phyloP scores from a whole-genome alignment of 2,888 invertebrate species.

The Drosophila fungiperda region DNA sequence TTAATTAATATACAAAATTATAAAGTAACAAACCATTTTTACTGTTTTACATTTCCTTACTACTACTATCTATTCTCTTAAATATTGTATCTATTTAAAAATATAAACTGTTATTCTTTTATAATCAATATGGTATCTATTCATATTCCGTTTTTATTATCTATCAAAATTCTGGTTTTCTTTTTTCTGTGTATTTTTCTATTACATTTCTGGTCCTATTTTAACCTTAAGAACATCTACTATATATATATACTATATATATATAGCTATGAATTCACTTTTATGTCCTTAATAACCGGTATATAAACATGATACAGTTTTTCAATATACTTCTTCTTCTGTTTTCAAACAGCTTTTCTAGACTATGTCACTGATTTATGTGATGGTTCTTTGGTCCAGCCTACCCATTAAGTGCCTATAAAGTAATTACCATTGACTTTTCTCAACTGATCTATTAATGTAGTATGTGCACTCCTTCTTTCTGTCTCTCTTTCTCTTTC shows the following conservation, averaged over 20 bases:
- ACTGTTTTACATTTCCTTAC: constrained; percentile 10
- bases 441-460: background rate
- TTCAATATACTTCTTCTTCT: background rate
- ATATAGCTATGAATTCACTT: background rate
- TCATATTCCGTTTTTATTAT: background rate
- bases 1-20: constrained; percentile 44
- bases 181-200: background rate
- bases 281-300: background rate
- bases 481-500: background rate
- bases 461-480: background rate
- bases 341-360: background rate
- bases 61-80: background rate
- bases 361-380: background rate
- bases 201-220: background rate
- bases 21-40: constrained; percentile 28
- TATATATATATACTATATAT: too few species aligned
- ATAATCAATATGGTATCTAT: background rate
- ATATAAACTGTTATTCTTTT: constrained; percentile 12
- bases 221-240: background rate
- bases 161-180: background rate
- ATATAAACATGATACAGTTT: background rate
- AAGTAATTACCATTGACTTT: background rate
- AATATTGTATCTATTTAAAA: constrained; percentile 11
- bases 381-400: background rate
- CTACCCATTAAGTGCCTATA: background rate